These are phyloP conservation scores for Premnoplex brunnescens DNA, from an alignment of 2,797 vertebrate genomes.

Conservation along the genomic window DNA sequence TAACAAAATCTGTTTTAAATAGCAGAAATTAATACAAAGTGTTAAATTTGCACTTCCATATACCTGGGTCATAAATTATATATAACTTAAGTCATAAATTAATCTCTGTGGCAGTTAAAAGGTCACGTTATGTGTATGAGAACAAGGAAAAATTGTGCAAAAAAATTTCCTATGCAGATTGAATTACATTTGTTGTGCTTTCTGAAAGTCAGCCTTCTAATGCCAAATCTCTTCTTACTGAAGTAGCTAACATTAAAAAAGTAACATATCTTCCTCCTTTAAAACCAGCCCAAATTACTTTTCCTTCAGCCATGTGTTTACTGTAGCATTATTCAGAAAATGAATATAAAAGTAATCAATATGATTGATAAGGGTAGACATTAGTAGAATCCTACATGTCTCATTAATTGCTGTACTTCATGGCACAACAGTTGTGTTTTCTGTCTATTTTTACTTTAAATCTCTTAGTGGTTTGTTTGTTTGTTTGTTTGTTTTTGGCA, in stretches of 20 bases:
- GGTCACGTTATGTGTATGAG: not conserved
- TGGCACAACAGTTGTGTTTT: not conserved
- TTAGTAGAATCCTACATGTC: not conserved
- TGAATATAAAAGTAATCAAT: not conserved
- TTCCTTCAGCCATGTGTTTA: not conserved
- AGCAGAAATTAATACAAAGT: not conserved
- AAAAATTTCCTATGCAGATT: not conserved
- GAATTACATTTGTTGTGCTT: not conserved
- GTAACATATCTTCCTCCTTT: accelerated
- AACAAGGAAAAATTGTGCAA: not conserved
- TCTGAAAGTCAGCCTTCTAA: not conserved
- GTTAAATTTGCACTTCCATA: not conserved
- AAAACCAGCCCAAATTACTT: not conserved
- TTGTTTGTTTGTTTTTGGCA: no score
- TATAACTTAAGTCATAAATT: not conserved
- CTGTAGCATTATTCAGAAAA: not conserved
- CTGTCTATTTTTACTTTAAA: not conserved
- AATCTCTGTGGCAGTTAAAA: not conserved
- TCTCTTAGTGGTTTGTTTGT: not conserved
- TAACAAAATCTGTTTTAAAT: not conserved
- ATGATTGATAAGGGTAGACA: not conserved
- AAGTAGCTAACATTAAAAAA: not conserved
- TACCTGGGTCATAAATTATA: not conserved
- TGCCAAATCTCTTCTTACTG: not conserved
- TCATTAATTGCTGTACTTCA: not conserved